Base-by-base conservation (phyloP, 2,113 vertebrate species). In the Nannobrachium achirus region DNA sequence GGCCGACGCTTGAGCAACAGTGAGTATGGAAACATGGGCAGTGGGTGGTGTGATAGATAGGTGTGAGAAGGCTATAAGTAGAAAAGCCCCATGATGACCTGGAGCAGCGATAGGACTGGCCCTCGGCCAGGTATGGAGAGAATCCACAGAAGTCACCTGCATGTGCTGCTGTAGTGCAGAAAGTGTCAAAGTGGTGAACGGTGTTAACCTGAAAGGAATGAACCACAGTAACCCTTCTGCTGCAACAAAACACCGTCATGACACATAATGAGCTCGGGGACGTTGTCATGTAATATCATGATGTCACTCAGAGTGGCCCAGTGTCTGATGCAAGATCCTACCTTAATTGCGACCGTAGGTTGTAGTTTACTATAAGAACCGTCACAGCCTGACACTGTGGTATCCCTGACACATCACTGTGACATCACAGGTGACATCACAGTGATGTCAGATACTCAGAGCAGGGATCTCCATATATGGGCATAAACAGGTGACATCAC, bases 101-200 rank as follows among this genome's bases (percentile, higher is more conserved):
- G 16, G 40, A 13, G 44, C 44, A 13, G 53, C 55, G 52, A 44
- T n/a, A 6, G 19, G 40, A 8, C 56, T 51, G 56, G 66, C 7
- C 20, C 6, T 57, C 25, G 53, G 16, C 75, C 53, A 58, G 38
- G 39, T 11, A 39, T 70, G 33, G 38, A 9, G 15, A 4, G 41
- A 63, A 53, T 59, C 52, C 53, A 51, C 4, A 63, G 8, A 53
- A 56, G 61, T 79, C 71, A 68, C 75, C 44, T 64, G n/a, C n/a
- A n/a, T n/a, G 48, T 56, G 10, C 10, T 42, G 58, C 50, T 25
- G 14, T 4, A 51, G 10, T 15, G 49, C 52, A n/a, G 44, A 57
- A 39, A 9, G 33, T 42, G 50, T 50, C 33, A 63, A 11, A 6
- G 44, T 52, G 10, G 16, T 58, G 20, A 68, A 20, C 33, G 15